Base-by-base conservation (phyloP, 1,140 invertebrate genomes). In the Drosophila parabipectinata region DNA sequence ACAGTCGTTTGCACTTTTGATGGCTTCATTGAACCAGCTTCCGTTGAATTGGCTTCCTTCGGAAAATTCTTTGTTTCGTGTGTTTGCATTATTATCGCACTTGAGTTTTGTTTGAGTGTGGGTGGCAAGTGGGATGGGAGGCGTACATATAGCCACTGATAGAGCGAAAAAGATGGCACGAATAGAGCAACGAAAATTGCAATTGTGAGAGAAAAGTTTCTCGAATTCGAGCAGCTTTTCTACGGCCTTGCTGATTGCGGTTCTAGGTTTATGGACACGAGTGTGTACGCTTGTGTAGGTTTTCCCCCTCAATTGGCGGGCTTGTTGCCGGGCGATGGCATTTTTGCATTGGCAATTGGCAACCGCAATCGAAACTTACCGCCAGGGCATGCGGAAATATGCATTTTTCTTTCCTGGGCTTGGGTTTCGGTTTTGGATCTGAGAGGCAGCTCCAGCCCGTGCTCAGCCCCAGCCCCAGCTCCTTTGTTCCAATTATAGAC, bases 401-500 rank as follows among this genome's bases (percentile, higher is more conserved):
- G 51, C 56, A 69, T 68, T 69, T 24, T 69, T 39, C 69, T 44
- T 5, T n/a, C n/a, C 52, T 28, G 14, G 57, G 24, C 41, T 44
- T 44, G 14, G 41, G 41, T 15, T 44, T 8, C 14, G 41, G 10
- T 3, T 68, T 69, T 14, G 12, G 12, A 6, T 39, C 53, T 68
- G 41, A 30, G 14, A 24, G 14, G 26, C 15, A 41, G 45, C 15
- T n/a, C 18, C 18, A 50, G 15, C 56, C 50, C 45, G 30, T 18
- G 0, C 9, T 10, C 56, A 26, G 53, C 30, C 45, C 26, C 45
- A 55, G 62, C 26, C 6, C 26, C 81, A 21, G 21, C 21, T 82
- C 79, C 75, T 85, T 88, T 88, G 82, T 82, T 76, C 69, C 77
- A 87, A 88, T 88, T 87, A 87, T 87, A 87, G 82, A 88, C 79